These are phyloP conservation scores for Pseudopipra pipra DNA, from an alignment of 2,113 vertebrate genomes.

Conservation along the genomic window DNA sequence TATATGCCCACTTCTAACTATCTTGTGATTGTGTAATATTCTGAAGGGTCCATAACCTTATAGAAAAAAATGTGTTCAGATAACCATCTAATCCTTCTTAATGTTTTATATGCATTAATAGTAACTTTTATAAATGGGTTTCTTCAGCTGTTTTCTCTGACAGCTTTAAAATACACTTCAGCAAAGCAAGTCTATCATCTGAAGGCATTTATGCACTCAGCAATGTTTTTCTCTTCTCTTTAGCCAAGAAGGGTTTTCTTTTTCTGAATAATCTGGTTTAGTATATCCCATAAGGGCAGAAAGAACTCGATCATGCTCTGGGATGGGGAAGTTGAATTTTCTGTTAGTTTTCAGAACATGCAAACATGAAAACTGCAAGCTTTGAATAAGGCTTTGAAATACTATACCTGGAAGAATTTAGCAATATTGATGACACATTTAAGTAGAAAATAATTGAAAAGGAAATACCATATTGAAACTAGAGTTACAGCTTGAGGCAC, in stretches of 20 bases:
- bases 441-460: conserved; percentile 26
- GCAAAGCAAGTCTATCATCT: not conserved
- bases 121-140: not conserved
- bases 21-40: not conserved
- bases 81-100: not conserved
- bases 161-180: not conserved
- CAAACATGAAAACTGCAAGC: not conserved
- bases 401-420: not conserved
- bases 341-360: not conserved
- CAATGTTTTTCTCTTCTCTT: not conserved
- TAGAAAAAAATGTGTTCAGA: not conserved
- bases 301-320: not conserved
- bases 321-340: not conserved
- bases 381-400: not conserved
- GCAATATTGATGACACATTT: not conserved
- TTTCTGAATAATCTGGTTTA: not conserved
- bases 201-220: not conserved
- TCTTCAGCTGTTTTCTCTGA: not conserved
- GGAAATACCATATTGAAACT: not conserved
- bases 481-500: conserved; percentile 8
- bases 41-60: not conserved
- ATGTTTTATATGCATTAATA: not conserved
- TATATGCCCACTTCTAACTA: not conserved
- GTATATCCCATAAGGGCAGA: not conserved
- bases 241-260: not conserved